Evolutionary conservation across 2,113 vertebrate species (phyloP).

Genomic region (Empidonax traillii): DNA sequence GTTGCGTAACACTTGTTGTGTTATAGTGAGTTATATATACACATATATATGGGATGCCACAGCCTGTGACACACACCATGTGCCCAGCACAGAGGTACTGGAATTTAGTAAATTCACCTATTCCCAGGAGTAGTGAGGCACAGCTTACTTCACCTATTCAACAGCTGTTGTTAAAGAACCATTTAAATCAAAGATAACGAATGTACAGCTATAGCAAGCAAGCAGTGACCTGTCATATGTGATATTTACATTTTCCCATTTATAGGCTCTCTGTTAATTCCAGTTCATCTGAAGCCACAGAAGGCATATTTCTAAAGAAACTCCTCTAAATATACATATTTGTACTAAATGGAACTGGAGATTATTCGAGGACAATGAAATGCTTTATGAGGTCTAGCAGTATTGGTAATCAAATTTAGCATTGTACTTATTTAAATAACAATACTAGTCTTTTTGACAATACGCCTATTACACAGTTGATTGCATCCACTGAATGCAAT

Average conservation of each 20-base stretch:
- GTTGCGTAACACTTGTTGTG: not conserved
- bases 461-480: slow-evolving; percentile 66
- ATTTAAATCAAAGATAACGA: not conserved
- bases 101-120: not conserved
- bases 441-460: slow-evolving; percentile 51
- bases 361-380: slow-evolving; percentile 57
- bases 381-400: slow-evolving; percentile 52
- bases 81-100: not conserved
- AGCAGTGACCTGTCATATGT: not conserved
- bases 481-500: slow-evolving; percentile 63
- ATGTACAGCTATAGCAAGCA: fast-evolving
- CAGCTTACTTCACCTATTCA: not conserved
- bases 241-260: not conserved
- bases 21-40: not conserved
- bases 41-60: too few species aligned
- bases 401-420: slow-evolving; percentile 65
- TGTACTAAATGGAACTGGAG: slow-evolving; percentile 36
- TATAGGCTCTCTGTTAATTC: not conserved
- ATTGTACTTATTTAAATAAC: slow-evolving; percentile 68
- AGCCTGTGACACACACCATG: not conserved
- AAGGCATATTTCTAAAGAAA: slow-evolving; percentile 23
- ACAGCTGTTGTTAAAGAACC: not conserved
- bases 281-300: not conserved
- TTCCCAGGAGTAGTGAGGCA: not conserved
- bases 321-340: slow-evolving; percentile 37